These are phyloP conservation scores for Tenualosa thibaudeaui DNA, from an alignment of 2,797 vertebrate species.

Conservation along the genomic window DNA sequence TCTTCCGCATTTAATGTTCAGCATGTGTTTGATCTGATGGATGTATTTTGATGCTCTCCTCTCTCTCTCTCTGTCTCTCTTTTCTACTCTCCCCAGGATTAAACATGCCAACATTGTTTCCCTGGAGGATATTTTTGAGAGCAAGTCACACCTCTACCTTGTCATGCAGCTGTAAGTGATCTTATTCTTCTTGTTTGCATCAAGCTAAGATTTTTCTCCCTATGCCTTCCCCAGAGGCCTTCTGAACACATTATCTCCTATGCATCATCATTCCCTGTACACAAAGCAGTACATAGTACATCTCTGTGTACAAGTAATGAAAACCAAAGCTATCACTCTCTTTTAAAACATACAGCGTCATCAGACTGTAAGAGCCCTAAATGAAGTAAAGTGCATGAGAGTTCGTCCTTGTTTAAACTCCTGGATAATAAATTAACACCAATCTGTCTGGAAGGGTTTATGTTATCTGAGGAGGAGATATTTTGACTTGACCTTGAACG, in stretches of 20 bases:
- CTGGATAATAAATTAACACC: background rate
- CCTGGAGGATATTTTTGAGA: conserved; percentile 97
- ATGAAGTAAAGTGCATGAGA: background rate
- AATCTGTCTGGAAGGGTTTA: background rate
- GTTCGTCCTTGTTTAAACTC: background rate
- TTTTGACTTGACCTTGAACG: background rate
- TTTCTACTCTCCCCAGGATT: conserved; percentile 75
- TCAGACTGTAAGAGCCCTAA: too few relatives aligned
- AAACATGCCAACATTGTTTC: conserved; percentile 97
- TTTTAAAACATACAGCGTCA: background rate
- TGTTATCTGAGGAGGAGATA: background rate
- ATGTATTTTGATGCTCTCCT: conserved; percentile 18
- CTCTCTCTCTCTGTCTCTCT: background rate
- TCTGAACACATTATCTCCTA: background rate
- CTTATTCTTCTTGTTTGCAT: background rate
- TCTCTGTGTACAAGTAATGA: background rate
- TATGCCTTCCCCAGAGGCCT: background rate
- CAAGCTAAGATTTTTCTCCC: background rate
- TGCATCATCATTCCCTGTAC: background rate
- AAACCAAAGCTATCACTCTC: background rate
- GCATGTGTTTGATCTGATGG: background rate
- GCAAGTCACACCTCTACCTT: conserved; percentile 94
- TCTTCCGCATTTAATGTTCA: background rate
- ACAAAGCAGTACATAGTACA: background rate
- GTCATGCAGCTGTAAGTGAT: conserved; percentile 97